phyloP scores from a whole-genome alignment of 1,140 invertebrate genomes.

The Araneus ventricosus region DNA sequence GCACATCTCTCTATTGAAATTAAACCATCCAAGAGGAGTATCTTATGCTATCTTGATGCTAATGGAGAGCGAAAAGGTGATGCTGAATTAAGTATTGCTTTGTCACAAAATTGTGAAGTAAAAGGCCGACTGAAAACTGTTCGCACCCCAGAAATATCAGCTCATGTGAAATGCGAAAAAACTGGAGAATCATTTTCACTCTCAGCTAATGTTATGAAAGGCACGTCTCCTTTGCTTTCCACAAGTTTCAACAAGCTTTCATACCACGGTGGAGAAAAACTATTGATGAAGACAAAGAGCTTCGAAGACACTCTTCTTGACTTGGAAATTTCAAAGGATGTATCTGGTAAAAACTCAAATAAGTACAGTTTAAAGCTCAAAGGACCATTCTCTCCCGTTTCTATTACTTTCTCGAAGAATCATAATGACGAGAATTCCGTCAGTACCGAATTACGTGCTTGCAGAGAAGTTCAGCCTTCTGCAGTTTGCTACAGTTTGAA shows the following conservation, averaged over 20 bases:
- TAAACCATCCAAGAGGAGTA: background rate
- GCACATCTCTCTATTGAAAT: background rate
- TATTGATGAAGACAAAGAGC: background rate
- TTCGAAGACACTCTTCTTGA: slow-evolving; percentile 32
- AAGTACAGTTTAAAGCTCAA: background rate
- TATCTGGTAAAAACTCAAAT: background rate
- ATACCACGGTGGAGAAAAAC: background rate
- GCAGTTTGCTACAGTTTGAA: slow-evolving; percentile 36
- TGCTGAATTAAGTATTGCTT: background rate
- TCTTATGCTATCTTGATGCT: slow-evolving; percentile 17
- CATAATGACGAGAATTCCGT: background rate
- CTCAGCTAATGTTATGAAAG: slow-evolving; percentile 22
- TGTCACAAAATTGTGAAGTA: background rate
- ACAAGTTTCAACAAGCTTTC: background rate
- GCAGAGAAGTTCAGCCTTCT: background rate
- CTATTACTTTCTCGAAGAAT: background rate
- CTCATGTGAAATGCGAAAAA: slow-evolving; percentile 11
- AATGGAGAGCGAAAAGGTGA: slow-evolving; percentile 50
- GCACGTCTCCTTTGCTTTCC: background rate
- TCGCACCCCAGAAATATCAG: slow-evolving; percentile 17
- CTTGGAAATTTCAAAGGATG: background rate
- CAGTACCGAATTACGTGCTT: background rate
- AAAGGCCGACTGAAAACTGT: slow-evolving; percentile 42
- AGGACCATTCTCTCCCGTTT: background rate
- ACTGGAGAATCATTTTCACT: background rate